These are phyloP conservation scores for Meteorus colon DNA, from an alignment of 2,888 invertebrate genomes.

Conservation along the genomic window DNA sequence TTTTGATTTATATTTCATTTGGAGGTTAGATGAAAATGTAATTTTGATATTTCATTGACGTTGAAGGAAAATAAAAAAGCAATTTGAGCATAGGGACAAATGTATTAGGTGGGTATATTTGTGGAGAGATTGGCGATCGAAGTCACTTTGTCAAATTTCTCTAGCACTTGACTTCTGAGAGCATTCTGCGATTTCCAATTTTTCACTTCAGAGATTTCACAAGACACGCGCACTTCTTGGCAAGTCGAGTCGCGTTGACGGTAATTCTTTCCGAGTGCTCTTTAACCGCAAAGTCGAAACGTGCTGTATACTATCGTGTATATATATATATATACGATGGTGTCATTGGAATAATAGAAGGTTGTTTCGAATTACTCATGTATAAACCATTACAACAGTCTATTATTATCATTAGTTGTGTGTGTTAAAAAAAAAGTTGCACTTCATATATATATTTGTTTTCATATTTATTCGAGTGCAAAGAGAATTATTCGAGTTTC, in stretches of 20 bases:
- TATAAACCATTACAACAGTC: background rate
- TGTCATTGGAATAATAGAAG: background rate
- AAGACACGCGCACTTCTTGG: constrained; percentile 38
- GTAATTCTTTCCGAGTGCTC: constrained; percentile 46
- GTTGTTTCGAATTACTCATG: background rate
- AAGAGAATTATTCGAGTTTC: background rate
- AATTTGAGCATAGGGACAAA: background rate
- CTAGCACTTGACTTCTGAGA: constrained; percentile 53
- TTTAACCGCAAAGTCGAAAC: constrained; percentile 36
- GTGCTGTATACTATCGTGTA: background rate
- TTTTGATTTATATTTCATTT: background rate
- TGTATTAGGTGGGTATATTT: background rate
- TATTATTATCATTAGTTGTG: background rate
- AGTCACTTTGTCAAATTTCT: constrained; percentile 59
- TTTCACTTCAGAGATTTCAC: constrained; percentile 60
- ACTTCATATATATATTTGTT: background rate
- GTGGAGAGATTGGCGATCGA: constrained; percentile 55
- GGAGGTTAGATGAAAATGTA: background rate
- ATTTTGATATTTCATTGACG: background rate
- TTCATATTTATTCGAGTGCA: too few relatives aligned
- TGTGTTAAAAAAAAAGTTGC: background rate
- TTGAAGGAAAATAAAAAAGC: background rate
- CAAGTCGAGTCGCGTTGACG: constrained; percentile 35
- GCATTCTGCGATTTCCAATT: constrained; percentile 67
- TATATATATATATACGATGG: background rate